Base-by-base conservation (phyloP, 2,797 vertebrate genomes). In the Muraenolepis orangiensis region DNA sequence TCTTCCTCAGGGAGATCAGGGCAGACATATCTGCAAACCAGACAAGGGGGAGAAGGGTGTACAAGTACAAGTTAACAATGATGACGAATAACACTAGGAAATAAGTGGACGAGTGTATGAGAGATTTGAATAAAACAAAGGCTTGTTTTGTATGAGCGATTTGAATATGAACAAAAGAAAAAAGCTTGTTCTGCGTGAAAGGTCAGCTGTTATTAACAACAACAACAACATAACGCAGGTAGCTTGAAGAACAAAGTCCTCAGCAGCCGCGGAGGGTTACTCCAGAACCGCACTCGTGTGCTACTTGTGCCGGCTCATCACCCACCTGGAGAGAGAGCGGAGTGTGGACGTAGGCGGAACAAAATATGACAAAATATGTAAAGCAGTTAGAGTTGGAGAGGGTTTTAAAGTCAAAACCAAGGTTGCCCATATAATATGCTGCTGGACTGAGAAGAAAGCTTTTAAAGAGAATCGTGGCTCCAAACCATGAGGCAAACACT, bases 1-100 rank as follows among this genome's bases (percentile, higher is more conserved):
- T 91, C 93, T 99, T 99, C 92, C 97, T 95, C 93, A 99, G 92
- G 46, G 97, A 98, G 90, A 99, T 97, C 87, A 99, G 94, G 79
- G 97, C 97, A 83, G 96, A 98, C 98, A 99, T 99, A 86, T 99
- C 98, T 99, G 94, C 69, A 86, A 64, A 23, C n/a, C 57, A 64
- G 51, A 57, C 51, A 5, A 57, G 87, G 90, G 90, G 64, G 16
- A 82, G 79, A 46, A 73, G 12, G 81, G 23, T 71, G 71, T n/a
- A n/a, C n/a, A 76, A 73, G 68, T 13, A 68, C 2, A 66, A 38
- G 66, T 80, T 77, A 75, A 72, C 29, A 29, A 26, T 75, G 51
- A 42, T n/a, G 64, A 64, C 13, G 23, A 61, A 64, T 8, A 57
- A 12, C 57, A 64, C n/a, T n/a, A n/a, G 23, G n/a, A 26, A 23